Base-by-base conservation (phyloP, 2,888 invertebrate species). In the Spilarctia lutea region DNA sequence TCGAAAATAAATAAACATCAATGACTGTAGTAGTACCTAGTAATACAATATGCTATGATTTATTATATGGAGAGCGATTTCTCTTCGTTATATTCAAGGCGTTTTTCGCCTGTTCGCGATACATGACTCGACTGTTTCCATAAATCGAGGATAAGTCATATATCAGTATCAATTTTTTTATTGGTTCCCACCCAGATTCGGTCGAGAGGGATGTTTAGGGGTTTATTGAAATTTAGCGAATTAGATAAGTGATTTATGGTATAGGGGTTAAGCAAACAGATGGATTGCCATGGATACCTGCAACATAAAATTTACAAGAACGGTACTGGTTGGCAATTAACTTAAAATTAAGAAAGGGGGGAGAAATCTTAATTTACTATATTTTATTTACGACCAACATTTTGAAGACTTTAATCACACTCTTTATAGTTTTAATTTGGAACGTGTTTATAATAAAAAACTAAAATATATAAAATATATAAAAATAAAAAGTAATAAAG, bases 1-100 rank as follows among this genome's bases (percentile, higher is more conserved):
- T 45, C 67, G 45, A 18, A 45, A 45, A 45, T 20, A 68, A 45
- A 39, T 33, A 68, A 68, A 68, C 71, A 39, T 65, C 67, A 74
- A 78, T 85, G 79, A 75, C 87, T 81, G 89, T 89, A 89, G 76
- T 75, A 78, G 69, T 74, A 77, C 72, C 74, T 75, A 79, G 87
- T 89, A 89, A 93, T 92, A 91, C 90, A 92, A 93, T 91, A 91
- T 87, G 85, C 81, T 88, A 90, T 93, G 93, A 93, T 94, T 94
- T 92, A 93, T 93, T 88, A 89, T 86, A 90, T 88, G 88, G 86
- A 87, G 85, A 90, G 80, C 90, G 85, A 94, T 94, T 91, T 89
- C 88, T 93, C 94, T 91, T 93, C 91, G 93, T 92, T 92, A 92
- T 81, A 85, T 86, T 85, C 85, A 85, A 87, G 81, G 84, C 83